Conservation (phyloP, 2,797 vertebrate genomes). For the Ptychadena robeensis region DNA sequence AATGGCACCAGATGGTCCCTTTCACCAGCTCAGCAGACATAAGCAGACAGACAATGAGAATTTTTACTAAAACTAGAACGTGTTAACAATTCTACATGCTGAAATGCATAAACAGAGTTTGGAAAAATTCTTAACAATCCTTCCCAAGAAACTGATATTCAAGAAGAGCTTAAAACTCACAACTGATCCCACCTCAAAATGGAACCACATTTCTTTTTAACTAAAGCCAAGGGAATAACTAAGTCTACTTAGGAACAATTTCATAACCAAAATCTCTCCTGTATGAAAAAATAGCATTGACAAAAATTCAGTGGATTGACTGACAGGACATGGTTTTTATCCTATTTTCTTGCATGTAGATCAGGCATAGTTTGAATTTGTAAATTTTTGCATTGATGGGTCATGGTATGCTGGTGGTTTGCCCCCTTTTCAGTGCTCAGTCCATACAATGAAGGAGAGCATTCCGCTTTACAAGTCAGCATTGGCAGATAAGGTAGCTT, state of each 20-base stretch:
- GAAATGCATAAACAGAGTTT: constrained; percentile 54
- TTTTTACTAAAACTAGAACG: constrained; percentile 49
- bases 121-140: constrained; percentile 58
- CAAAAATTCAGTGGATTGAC: constrained; percentile 68
- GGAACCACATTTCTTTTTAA: constrained; percentile 58
- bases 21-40: constrained; percentile 46
- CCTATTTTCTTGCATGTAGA: constrained; percentile 46
- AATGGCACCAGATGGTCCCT: constrained; percentile 45
- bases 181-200: constrained; percentile 43
- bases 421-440: not conserved
- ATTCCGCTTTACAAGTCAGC: not conserved
- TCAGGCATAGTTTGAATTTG: constrained; percentile 10
- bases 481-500: not conserved
- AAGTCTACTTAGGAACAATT: constrained; percentile 52
- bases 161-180: constrained; percentile 44
- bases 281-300: constrained; percentile 66
- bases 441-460: not conserved
- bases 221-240: constrained; percentile 57
- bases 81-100: constrained; percentile 47
- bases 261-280: constrained; percentile 64
- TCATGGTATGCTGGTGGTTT: not conserved
- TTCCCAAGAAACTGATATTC: constrained; percentile 58
- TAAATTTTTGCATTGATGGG: not conserved
- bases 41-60: constrained; percentile 28
- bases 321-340: constrained; percentile 65